Conservation (phyloP, 2,113 vertebrate species). For the Chamaetylas fuelleborni region DNA sequence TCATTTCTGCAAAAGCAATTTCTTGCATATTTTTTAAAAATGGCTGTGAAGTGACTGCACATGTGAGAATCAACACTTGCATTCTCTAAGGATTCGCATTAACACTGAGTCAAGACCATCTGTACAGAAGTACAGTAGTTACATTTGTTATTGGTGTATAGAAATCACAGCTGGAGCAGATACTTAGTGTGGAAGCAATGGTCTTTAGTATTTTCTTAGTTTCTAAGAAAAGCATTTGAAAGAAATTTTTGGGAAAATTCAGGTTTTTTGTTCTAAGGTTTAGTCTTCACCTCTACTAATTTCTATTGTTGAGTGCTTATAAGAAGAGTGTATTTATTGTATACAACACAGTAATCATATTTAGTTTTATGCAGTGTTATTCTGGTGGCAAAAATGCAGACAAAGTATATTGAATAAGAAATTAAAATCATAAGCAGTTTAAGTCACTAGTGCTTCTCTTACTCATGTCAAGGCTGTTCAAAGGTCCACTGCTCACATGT, state of each 20-base stretch:
- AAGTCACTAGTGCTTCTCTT: not conserved
- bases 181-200: not conserved
- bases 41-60: not conserved
- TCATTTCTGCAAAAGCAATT: conserved; percentile 4
- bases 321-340: not conserved
- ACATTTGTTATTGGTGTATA: not conserved
- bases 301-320: not conserved
- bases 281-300: not conserved
- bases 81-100: not conserved
- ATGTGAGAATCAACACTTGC: not conserved
- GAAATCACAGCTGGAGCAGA: conserved; percentile 27
- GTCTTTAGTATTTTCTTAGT: not conserved
- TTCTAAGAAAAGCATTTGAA: not conserved
- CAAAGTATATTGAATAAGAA: not conserved
- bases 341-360: not conserved
- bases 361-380: not conserved
- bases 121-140: conserved; percentile 18
- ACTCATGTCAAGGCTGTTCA: not conserved
- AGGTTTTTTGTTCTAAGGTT: not conserved
- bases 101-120: not conserved
- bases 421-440: not conserved
- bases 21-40: not conserved
- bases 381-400: not conserved
- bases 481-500: not conserved
- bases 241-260: not conserved